A percentile compares a stretch with the other conserved stretches of the same genome.
Evolutionary conservation across 2,888 invertebrate genomes (phyloP).

Genomic region (Watsonalla cultraria): DNA sequence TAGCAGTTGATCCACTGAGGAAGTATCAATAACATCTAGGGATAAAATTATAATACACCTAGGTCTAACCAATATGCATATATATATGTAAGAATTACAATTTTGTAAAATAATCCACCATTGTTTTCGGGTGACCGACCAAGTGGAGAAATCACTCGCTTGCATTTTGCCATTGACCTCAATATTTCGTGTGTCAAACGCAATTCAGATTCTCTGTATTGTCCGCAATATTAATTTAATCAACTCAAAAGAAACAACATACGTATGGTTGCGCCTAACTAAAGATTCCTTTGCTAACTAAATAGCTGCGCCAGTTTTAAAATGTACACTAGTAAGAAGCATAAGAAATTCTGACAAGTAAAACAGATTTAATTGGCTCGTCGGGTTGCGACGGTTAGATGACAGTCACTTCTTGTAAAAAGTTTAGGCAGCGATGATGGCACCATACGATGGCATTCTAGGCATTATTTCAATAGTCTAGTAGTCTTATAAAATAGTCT

Average conservation of each 20-base stretch:
- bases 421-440: no score
- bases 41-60: neutral
- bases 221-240: neutral
- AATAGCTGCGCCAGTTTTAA: no score
- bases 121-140: slow-evolving; percentile 53
- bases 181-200: slow-evolving; percentile 33
- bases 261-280: neutral
- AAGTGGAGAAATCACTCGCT: slow-evolving; percentile 45
- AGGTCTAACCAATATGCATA: slow-evolving; percentile 4
- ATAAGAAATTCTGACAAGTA: no score
- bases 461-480: no score
- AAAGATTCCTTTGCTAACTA: no score
- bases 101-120: slow-evolving; percentile 36
- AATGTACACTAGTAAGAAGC: no score
- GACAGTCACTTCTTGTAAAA: no score
- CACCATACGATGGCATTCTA: no score
- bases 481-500: no score
- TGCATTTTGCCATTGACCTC: slow-evolving; percentile 48
- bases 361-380: no score
- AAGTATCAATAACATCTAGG: neutral
- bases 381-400: no score
- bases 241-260: neutral
- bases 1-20: neutral
- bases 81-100: slow-evolving; percentile 15
- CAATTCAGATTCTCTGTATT: slow-evolving; percentile 12